Base-by-base conservation (phyloP, 2,888 invertebrate species). In the Pristionchus maxplancki region DNA sequence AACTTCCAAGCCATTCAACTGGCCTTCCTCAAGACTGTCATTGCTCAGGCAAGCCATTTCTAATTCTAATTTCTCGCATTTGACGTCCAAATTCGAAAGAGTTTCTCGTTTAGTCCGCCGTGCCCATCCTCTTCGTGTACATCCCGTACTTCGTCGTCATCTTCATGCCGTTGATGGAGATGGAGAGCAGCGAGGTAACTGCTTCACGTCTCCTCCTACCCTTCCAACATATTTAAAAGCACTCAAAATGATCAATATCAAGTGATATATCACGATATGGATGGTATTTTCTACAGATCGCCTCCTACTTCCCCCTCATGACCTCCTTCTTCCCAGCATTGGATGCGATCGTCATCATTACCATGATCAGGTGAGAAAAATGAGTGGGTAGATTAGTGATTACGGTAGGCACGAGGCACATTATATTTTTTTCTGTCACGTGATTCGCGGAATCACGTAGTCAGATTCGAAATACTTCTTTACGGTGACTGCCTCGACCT, bases 91-190 rank as follows among this genome's bases (percentile, higher is more conserved):
- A 20, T 58, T 6, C n/a, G n/a, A n/a, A n/a, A n/a, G n/a, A n/a
- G n/a, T n/a, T n/a, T n/a, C n/a, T n/a, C n/a, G 6, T 78, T 40
- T 24, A 78, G 48, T 44, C 78, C 11, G 24, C 78, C 44, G 44
- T 78, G 3, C 78, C 78, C n/a, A 78, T 44, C 15, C 78, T 78
- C 78, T 78, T 78, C 48, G 78, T 78, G 44, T 78, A 78, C 48
- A 28, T 78, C 28, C 78, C 78, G n/a, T 78, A 78, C 78, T 78
- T 78, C 28, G 78, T 48, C 44, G 44, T 78, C 44, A 78, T 78
- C 13, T 78, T 78, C 78, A 0, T 40, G 44, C 78, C 78, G 8
- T 48, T 78, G 78, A 78, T 78, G 78, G 78, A 17, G 0, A n/a
- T 24, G 48, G 78, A 78, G 17, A 37, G 71, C 71, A 37, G 37